Percentiles rank a stretch among this genome's conserved stretches.
These are phyloP conservation scores for Trochalopteron elliotii DNA, from an alignment of 2,113 vertebrate genomes.

Conservation along the genomic window DNA sequence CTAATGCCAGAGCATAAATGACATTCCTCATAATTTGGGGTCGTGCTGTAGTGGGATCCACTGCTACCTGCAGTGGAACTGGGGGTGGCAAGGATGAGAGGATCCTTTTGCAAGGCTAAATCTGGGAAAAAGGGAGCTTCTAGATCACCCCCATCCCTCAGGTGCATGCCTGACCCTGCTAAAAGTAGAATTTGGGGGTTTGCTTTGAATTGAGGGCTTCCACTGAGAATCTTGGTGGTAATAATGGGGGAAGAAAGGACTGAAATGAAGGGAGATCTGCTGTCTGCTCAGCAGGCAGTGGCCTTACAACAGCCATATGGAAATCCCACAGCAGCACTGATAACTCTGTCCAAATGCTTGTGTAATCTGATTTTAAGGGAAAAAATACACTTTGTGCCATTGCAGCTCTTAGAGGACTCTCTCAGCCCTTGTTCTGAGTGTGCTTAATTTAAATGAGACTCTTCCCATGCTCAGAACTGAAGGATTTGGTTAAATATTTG, in stretches of 20 bases:
- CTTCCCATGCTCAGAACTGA: background rate
- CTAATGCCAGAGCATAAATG: background rate
- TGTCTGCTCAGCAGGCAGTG: background rate
- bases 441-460: background rate
- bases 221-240: background rate
- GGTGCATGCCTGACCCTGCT: background rate
- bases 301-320: background rate
- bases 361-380: background rate
- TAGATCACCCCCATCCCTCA: background rate
- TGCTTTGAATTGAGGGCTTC: background rate
- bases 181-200: background rate
- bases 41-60: background rate
- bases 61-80: background rate
- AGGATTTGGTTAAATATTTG: background rate
- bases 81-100: background rate
- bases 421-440: background rate
- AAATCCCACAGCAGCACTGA: background rate
- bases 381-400: background rate
- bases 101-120: background rate
- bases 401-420: background rate
- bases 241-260: background rate
- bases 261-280: background rate
- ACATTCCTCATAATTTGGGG: background rate
- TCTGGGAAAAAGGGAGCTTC: background rate
- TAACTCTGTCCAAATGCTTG: background rate